Conservation (phyloP, 2,888 invertebrate species). For the Meteorus cinctellus region DNA sequence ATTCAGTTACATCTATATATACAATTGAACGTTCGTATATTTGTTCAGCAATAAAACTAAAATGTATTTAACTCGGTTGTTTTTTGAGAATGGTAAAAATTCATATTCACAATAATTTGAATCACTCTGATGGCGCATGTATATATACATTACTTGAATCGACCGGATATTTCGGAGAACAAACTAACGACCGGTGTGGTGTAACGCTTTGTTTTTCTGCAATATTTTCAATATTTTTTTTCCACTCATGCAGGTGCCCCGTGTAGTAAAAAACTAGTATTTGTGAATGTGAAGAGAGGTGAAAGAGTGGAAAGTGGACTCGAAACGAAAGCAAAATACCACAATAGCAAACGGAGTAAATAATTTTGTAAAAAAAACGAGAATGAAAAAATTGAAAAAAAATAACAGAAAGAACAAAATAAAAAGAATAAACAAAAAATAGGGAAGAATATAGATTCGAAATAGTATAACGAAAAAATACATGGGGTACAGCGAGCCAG, state of each 20-base stretch:
- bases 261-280: background rate
- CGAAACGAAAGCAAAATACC: background rate
- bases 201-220: background rate
- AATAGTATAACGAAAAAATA: conserved; percentile 25
- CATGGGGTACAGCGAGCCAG: conserved; percentile 14
- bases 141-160: background rate
- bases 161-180: background rate
- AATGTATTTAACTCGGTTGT: background rate
- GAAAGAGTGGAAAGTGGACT: background rate
- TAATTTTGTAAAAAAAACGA: background rate
- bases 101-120: conserved; percentile 16
- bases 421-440: conserved; percentile 6
- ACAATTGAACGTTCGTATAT: background rate
- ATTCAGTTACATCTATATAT: background rate
- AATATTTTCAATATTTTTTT: background rate
- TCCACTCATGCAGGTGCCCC: background rate
- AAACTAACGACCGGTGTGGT: conserved; percentile 11
- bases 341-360: background rate
- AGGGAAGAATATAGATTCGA: conserved; percentile 22
- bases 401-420: background rate
- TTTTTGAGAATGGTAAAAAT: conserved; percentile 4
- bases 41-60: background rate
- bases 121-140: conserved; percentile 5
- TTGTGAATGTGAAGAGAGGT: background rate
- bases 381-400: background rate